Percentiles rank a stretch among this genome's conserved stretches.
Evolutionary conservation across 2,113 vertebrate species (phyloP).

Genomic region (Tetrax tetrax): DNA sequence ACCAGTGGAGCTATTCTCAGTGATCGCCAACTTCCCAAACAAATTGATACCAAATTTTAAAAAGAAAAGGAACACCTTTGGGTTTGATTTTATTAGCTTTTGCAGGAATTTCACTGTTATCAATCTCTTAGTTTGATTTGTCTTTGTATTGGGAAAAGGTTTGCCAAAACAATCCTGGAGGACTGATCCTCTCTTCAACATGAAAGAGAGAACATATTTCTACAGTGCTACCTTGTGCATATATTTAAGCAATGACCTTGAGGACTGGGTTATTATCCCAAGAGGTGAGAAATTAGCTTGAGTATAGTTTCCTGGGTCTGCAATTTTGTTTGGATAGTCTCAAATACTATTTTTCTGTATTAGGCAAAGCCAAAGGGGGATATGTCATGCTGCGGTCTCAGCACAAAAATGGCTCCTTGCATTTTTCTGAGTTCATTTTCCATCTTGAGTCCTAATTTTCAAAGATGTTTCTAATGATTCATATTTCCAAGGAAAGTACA

Average conservation of each 20-base stretch:
- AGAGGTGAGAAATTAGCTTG: neutral
- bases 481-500: neutral
- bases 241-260: neutral
- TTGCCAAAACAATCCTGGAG: neutral
- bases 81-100: neutral
- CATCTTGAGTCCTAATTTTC: constrained; percentile 20
- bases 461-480: constrained; percentile 18
- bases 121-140: neutral
- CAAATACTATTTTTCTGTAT: neutral
- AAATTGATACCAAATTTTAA: neutral
- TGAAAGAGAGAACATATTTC: neutral
- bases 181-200: neutral
- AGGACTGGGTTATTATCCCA: neutral
- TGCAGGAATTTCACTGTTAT: neutral
- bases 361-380: neutral
- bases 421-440: constrained; percentile 55
- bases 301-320: neutral
- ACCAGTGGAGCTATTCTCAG: neutral
- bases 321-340: constrained; percentile 15
- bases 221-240: neutral
- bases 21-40: neutral
- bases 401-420: neutral
- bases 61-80: neutral
- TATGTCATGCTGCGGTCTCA: neutral
- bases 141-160: neutral